A percentile compares a stretch with the other conserved stretches of the same genome.
These are phyloP conservation scores for Channa striata DNA, from an alignment of 2,797 vertebrate species.

Conservation along the genomic window DNA sequence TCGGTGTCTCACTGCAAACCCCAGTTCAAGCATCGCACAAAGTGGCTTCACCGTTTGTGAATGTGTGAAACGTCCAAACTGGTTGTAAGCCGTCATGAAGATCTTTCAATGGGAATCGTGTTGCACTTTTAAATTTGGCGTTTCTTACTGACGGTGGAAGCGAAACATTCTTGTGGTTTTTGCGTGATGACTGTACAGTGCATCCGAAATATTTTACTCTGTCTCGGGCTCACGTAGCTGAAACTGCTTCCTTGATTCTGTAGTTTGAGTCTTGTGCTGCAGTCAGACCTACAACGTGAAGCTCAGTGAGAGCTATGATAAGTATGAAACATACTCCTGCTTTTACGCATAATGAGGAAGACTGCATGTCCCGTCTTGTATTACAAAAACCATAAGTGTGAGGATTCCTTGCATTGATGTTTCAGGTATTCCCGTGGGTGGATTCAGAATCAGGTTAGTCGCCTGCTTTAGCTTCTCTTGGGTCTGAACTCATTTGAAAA, in stretches of 20 bases:
- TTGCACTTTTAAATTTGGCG: background rate
- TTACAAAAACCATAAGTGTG: background rate
- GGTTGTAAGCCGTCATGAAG: conserved; percentile 11
- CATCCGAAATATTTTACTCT: background rate
- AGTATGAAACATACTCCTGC: background rate
- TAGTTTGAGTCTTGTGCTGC: background rate
- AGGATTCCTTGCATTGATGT: conserved; percentile 4
- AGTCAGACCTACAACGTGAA: background rate
- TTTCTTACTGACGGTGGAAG: background rate
- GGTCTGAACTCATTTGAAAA: conserved; percentile 12
- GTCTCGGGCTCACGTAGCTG: background rate
- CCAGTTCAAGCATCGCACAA: background rate
- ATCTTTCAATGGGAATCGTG: background rate
- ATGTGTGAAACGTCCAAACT: conserved; percentile 48
- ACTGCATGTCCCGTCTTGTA: background rate
- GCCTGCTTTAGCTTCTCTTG: background rate
- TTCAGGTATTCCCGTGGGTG: conserved; percentile 13
- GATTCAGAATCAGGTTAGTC: background rate
- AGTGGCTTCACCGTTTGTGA: conserved; percentile 15
- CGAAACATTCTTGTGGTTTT: background rate
- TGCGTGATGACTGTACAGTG: background rate
- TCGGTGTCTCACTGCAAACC: conserved; percentile 5
- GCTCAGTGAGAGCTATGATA: background rate
- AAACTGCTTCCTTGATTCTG: background rate
- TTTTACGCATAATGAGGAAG: background rate